Base-by-base conservation (phyloP, 2,888 invertebrate species). In the Caradrina kadenii region DNA sequence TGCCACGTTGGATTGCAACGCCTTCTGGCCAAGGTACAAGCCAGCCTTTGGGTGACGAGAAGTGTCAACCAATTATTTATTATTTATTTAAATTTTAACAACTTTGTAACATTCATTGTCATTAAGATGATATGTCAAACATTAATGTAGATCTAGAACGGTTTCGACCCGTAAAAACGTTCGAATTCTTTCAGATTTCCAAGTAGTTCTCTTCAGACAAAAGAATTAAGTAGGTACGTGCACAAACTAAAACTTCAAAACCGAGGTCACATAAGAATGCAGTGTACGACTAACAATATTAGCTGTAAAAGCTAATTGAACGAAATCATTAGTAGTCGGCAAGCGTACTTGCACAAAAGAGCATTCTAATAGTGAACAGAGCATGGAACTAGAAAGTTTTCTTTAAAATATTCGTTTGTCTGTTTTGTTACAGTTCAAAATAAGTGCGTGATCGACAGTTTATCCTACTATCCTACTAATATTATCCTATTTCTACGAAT, bases 331-430 rank as follows among this genome's bases (percentile, higher is more conserved):
- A 62, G 55, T 49, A 81, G 60, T 72, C 82, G 1, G 22, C 42
- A 4, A 58, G 48, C 54, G 35, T 63, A 49, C 65, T 66, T 81
- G 65, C 60, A 81, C 69, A 78, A 84, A 84, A 65, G 59, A 68
- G 55, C 75, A 81, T 84, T 74, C 66, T 71, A 76, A 73, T 71
- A 61, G 62, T 52, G 60, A 68, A 79, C 63, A 67, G 52, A 55
- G 50, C 45, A 52, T 45, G 56, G 19, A 69, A 26, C 59, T 79
- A 76, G 85, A 82, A 82, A 84, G 73, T 76, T 69, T 69, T 67
- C 69, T 63, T 49, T 13, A 39, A 39, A 55, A 62, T n/a, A 75
- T 52, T 70, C 2, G 50, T 73, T 10, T 66, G 53, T 60, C n/a
- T 48, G 35, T 76, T 72, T 54, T 39, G 63, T 75, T 72, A 62